Conservation (phyloP, 2,113 vertebrate genomes). For the Stomatorhinus ivindoensis region DNA sequence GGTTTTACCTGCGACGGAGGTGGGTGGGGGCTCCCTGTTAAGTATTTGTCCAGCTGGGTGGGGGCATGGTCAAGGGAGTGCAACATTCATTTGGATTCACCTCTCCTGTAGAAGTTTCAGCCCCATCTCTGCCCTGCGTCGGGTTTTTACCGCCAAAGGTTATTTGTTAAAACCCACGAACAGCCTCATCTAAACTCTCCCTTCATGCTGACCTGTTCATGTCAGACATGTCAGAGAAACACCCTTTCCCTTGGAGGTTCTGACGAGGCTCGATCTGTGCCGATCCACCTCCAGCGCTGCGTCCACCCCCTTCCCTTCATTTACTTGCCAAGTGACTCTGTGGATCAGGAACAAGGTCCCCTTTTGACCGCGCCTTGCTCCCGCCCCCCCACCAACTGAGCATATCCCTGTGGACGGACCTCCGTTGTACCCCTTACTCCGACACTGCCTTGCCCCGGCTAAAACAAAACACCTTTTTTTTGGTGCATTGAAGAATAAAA, state of each 20-base stretch:
- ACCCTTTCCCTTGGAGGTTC: not conserved
- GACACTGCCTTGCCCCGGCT: too few relatives aligned
- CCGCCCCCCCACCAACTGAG: not conserved
- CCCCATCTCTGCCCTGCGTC: not conserved
- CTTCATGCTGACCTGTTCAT: not conserved
- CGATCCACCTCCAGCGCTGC: too few relatives aligned
- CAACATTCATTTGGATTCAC: not conserved
- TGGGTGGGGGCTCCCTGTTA: not conserved
- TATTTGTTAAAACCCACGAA: not conserved
- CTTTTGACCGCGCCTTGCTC: not conserved
- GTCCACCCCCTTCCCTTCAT: not conserved
- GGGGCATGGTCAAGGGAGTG: not conserved
- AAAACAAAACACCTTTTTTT: not conserved
- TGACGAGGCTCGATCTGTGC: not conserved
- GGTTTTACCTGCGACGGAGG: not conserved
- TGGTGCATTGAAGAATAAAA: not conserved
- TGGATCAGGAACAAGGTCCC: constrained; percentile 4
- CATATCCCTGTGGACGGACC: not conserved
- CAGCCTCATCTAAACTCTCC: not conserved
- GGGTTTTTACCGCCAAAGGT: not conserved
- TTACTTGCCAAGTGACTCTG: constrained; percentile 4
- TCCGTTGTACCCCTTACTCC: not conserved
- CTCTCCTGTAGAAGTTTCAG: not conserved
- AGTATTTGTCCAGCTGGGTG: not conserved
- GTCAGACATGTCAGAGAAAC: constrained; percentile 6